These are phyloP conservation scores for Drosophila meridiana DNA, from an alignment of 2,888 invertebrate species.

Conservation along the genomic window DNA sequence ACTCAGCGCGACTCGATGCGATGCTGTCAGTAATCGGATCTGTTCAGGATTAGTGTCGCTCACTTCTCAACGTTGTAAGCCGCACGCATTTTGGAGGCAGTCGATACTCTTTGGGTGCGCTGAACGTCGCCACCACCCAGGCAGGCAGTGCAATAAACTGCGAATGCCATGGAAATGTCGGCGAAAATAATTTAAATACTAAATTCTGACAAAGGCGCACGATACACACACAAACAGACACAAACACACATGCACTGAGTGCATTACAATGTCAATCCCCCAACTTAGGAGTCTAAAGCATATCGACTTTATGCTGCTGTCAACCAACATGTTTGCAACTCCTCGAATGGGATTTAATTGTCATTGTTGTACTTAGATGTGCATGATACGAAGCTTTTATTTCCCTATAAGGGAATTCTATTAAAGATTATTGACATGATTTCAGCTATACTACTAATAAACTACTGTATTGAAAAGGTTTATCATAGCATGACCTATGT, in stretches of 20 bases:
- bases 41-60: slow-evolving; percentile 77
- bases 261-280: slow-evolving; percentile 18
- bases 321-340: slow-evolving; percentile 7
- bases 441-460: not conserved
- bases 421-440: not conserved
- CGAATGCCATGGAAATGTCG: slow-evolving; percentile 16
- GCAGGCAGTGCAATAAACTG: slow-evolving; percentile 42
- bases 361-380: slow-evolving; percentile 5
- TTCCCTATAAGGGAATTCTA: not conserved
- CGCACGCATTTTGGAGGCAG: slow-evolving; percentile 69
- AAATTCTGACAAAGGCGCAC: slow-evolving; percentile 8
- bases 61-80: slow-evolving; percentile 75
- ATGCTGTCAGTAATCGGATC: slow-evolving; percentile 75
- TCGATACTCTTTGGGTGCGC: slow-evolving; percentile 33
- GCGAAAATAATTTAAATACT: slow-evolving; percentile 4
- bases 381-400: not conserved
- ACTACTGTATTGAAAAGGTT: not conserved
- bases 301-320: slow-evolving; percentile 12
- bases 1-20: slow-evolving; percentile 31
- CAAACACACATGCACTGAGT: not conserved
- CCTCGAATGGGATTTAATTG: not conserved
- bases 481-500: not conserved
- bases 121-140: slow-evolving; percentile 58
- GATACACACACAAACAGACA: not conserved
- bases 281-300: slow-evolving; percentile 9